Base-by-base conservation (phyloP, 2,797 vertebrate species). In the Manis pentadactyla region DNA sequence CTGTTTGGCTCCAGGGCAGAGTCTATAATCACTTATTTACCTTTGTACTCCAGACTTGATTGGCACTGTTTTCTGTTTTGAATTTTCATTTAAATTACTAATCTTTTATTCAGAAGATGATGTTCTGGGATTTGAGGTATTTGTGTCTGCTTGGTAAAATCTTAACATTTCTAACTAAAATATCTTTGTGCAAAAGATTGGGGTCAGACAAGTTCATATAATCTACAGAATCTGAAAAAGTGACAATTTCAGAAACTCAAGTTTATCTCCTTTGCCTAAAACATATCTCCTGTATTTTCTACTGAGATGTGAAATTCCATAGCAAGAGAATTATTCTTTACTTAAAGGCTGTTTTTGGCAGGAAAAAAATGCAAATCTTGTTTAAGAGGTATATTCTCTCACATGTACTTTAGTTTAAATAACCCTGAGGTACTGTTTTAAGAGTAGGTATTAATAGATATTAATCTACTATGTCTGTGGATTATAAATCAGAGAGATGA, bases 31-130 rank as follows among this genome's bases (percentile, higher is more conserved):
- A 87, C 59, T 85, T 81, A 34, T 90, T 84, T 63, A 51, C 18
- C 21, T 90, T 85, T 77, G 4, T 61, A 21, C 4, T 57, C 13
- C 27, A 95, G 68, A 68, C 23, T 71, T 37, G 57, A 90, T 59
- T 53, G 42, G 11, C 17, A 53, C 14, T 95, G 27, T 46, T 84
- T 95, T 85, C n/a, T 73, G 37, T 59, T 90, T 93, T 8, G 7
- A 94, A 25, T 57, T 83, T 93, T 90, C 51, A 75, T 75, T 91
- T 89, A 94, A 81, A 89, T 87, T 92, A 69, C 27, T 89, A 74
- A 69, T 74, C 10, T 86, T 74, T 94, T 87, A 93, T 27, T 46
- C 19, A 79, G 39, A 93, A 71, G 68, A 74, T 37, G 34, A 78
- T 79, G 31, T 63, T 93, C 8, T 42, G 7, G 18, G 82, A 93